Percentiles rank a stretch among this genome's conserved stretches.
phyloP scores from a whole-genome alignment of 1,140 invertebrate species.

The Drosophila lacteicornis region DNA sequence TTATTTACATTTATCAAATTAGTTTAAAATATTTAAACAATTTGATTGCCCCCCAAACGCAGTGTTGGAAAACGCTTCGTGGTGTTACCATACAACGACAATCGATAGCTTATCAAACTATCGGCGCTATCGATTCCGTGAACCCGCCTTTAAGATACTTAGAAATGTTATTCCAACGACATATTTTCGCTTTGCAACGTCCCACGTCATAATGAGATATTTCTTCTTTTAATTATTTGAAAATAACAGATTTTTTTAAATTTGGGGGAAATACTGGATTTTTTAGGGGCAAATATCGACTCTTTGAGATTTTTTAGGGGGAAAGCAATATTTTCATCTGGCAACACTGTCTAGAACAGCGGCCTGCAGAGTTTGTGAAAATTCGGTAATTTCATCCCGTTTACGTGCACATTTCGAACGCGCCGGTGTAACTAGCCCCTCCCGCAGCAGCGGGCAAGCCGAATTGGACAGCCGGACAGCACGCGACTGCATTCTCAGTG shows the following conservation, averaged over 20 bases:
- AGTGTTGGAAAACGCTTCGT: neutral
- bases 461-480: neutral
- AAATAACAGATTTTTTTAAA: too few species aligned
- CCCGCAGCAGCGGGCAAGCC: conserved; percentile 3
- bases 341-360: conserved; percentile 18
- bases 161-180: too few species aligned
- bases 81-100: neutral
- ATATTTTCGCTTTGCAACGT: conserved; percentile 27
- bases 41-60: too few species aligned
- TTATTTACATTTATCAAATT: too few species aligned
- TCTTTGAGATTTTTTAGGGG: too few species aligned
- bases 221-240: too few species aligned
- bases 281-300: too few species aligned
- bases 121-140: neutral
- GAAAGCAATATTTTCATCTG: too few species aligned
- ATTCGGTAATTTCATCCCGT: conserved; percentile 37
- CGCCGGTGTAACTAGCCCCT: conserved; percentile 3
- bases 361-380: conserved; percentile 45
- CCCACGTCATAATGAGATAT: too few species aligned
- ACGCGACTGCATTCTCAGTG: conserved; percentile 1
- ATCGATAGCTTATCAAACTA: neutral
- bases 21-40: too few species aligned
- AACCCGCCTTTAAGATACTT: too few species aligned
- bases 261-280: too few species aligned
- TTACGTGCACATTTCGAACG: conserved; percentile 17